Percentiles rank a stretch among this genome's conserved stretches.
These are phyloP conservation scores for Euspilapteryx auroguttella DNA, from an alignment of 2,888 invertebrate species.

Conservation along the genomic window DNA sequence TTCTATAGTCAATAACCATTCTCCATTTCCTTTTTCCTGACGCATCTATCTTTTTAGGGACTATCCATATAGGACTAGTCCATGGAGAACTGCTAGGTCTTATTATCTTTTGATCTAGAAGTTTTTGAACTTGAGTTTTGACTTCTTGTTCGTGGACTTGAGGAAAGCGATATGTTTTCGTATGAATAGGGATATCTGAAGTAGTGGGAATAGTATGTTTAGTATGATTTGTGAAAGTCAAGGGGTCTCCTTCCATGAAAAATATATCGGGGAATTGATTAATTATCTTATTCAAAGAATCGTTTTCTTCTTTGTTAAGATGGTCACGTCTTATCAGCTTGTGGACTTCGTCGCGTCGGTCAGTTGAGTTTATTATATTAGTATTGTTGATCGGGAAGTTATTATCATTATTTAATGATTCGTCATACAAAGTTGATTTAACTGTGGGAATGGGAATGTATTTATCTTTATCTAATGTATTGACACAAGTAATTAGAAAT, in stretches of 20 bases:
- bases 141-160: slow-evolving; percentile 14
- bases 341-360: too few relatives aligned
- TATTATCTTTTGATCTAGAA: slow-evolving; percentile 12
- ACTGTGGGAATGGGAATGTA: too few relatives aligned
- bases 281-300: slow-evolving; percentile 4
- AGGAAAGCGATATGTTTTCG: slow-evolving; percentile 15
- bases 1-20: too few relatives aligned
- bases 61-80: too few relatives aligned
- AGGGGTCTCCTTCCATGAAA: slow-evolving; percentile 9
- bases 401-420: too few relatives aligned
- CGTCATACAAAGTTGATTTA: too few relatives aligned
- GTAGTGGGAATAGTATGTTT: slow-evolving; percentile 13
- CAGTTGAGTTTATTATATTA: too few relatives aligned
- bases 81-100: slow-evolving; percentile 10
- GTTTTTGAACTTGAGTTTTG: slow-evolving; percentile 10
- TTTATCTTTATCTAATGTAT: too few relatives aligned
- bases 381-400: too few relatives aligned
- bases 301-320: not conserved
- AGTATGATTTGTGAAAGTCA: slow-evolving; percentile 12
- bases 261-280: slow-evolving; percentile 11
- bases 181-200: slow-evolving; percentile 12
- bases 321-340: not conserved
- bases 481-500: too few relatives aligned
- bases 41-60: too few relatives aligned
- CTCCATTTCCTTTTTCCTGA: too few relatives aligned